Conservation (phyloP, 1,140 invertebrate genomes). For the Dolichoris vasculosae region DNA sequence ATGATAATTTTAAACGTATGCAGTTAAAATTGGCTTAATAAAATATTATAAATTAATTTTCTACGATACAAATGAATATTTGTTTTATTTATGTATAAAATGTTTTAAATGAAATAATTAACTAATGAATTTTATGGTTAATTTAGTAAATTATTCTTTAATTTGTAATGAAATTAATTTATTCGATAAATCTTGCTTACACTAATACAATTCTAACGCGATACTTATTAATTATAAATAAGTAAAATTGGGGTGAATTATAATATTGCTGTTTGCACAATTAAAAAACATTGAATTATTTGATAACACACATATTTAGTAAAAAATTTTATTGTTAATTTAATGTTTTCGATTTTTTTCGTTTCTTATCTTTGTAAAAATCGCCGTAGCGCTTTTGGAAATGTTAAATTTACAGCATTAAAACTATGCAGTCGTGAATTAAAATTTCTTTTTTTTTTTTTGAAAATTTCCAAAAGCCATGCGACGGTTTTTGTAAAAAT, state of each 20-base stretch:
- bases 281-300: constrained; percentile 1
- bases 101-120: not conserved
- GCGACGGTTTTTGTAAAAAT: too few relatives aligned
- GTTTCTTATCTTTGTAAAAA: not conserved
- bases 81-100: not conserved
- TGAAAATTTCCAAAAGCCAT: too few relatives aligned
- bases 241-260: not conserved
- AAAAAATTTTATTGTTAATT: constrained; percentile 21
- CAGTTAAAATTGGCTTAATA: not conserved
- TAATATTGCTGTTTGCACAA: constrained; percentile 27
- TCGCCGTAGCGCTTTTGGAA: not conserved
- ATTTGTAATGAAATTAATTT: not conserved
- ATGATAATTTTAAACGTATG: constrained; percentile 9
- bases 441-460: too few relatives aligned
- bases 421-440: too few relatives aligned
- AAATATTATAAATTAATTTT: not conserved
- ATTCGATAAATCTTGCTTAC: not conserved
- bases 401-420: constrained; percentile 38
- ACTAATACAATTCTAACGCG: not conserved
- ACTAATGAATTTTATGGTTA: not conserved
- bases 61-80: not conserved
- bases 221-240: not conserved
- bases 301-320: constrained; percentile 45
- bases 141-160: constrained; percentile 1
- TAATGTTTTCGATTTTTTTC: constrained; percentile 31